phyloP scores from a whole-genome alignment of 2,797 vertebrate genomes.

The Danionella dracula region DNA sequence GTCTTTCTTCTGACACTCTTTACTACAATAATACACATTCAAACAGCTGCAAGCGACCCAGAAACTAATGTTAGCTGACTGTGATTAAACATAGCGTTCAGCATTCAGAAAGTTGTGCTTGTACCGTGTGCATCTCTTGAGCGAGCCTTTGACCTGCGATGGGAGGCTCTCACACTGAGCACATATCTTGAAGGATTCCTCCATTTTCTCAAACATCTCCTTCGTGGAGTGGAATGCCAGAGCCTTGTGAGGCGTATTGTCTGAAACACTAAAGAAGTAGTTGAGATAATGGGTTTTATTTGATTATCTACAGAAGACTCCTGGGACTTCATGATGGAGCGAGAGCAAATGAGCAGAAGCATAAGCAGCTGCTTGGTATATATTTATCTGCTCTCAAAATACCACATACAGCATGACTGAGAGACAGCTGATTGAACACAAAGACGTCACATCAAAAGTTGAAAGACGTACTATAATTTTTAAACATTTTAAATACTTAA shows the following conservation, averaged over 20 bases:
- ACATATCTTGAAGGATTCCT: constrained; percentile 86
- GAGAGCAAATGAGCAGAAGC: neutral
- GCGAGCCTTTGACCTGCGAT: constrained; percentile 60
- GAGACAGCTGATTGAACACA: neutral
- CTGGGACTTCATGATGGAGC: too few species aligned
- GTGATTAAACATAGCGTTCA: too few species aligned
- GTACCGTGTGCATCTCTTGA: constrained; percentile 85
- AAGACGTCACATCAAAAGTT: too few species aligned
- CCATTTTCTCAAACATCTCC: constrained; percentile 94
- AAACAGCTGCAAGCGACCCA: constrained; percentile 73
- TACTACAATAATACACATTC: constrained; percentile 87
- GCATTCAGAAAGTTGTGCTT: too few species aligned
- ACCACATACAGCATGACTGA: neutral
- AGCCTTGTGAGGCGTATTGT: constrained; percentile 52
- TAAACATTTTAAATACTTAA: too few species aligned
- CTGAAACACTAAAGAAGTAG: constrained; percentile 60
- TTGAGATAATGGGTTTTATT: neutral
- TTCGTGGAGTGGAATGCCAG: constrained; percentile 73
- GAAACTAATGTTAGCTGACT: neutral
- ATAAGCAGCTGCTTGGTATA: constrained; percentile 9
- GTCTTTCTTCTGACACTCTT: constrained; percentile 80
- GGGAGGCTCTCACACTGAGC: constrained; percentile 75
- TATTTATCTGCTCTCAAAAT: constrained; percentile 8
- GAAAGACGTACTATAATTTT: too few species aligned
- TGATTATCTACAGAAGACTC: neutral